Conservation (phyloP, 2,888 invertebrate genomes). For the Limnephilus rhombicus region DNA sequence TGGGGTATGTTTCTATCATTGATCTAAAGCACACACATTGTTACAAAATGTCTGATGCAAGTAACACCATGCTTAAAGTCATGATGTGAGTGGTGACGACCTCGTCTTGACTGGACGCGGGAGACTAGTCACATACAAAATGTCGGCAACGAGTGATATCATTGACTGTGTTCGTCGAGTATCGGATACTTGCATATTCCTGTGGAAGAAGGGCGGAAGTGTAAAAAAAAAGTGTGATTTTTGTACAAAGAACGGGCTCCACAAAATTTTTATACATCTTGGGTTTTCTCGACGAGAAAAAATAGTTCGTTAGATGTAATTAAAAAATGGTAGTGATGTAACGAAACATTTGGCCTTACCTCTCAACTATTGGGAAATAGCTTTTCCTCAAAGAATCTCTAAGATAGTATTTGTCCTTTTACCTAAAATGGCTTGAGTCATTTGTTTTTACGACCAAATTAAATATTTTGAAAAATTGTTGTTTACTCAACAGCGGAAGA, state of each 20-base stretch:
- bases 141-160: too few relatives aligned
- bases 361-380: conserved; percentile 14
- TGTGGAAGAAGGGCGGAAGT: background rate
- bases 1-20: too few relatives aligned
- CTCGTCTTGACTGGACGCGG: too few relatives aligned
- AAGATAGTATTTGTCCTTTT: background rate
- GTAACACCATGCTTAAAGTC: too few relatives aligned
- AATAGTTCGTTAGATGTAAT: conserved; percentile 7
- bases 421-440: conserved; percentile 18
- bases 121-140: too few relatives aligned
- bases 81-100: too few relatives aligned
- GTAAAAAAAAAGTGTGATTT: background rate
- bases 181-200: too few relatives aligned
- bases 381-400: background rate
- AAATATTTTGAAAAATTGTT: background rate
- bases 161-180: too few relatives aligned
- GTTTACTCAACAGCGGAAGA: background rate
- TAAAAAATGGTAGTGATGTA: conserved; percentile 23
- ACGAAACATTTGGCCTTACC: conserved; percentile 43
- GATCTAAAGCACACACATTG: too few relatives aligned
- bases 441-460: conserved; percentile 23
- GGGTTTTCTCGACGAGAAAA: background rate
- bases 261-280: background rate
- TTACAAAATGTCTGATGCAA: too few relatives aligned
- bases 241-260: background rate